Percentiles rank a stretch among this genome's conserved stretches.
phyloP scores from a whole-genome alignment of 1,140 invertebrate genomes.

The Psilanteris sp. region DNA sequence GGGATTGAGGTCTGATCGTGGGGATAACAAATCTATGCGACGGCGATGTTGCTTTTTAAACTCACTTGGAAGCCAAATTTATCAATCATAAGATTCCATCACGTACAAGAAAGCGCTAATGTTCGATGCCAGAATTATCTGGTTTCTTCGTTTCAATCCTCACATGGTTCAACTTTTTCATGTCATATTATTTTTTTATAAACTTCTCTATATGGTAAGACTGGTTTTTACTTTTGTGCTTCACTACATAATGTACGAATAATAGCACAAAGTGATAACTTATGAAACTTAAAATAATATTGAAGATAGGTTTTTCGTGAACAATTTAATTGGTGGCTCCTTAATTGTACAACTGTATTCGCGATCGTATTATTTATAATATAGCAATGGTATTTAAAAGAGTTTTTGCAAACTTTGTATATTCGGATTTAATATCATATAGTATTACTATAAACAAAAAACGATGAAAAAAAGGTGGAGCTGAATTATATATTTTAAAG shows the following conservation, averaged over 20 bases:
- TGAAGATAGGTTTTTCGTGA: no score
- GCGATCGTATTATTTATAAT: no score
- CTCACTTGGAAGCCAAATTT: constrained; percentile 65
- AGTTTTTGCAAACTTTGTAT: constrained; percentile 15
- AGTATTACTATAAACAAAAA: no score
- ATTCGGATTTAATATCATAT: constrained; percentile 9
- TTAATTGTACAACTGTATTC: no score
- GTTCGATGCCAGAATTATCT: constrained; percentile 52
- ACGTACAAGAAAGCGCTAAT: constrained; percentile 41
- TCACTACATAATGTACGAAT: constrained; percentile 22
- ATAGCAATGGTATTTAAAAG: background rate
- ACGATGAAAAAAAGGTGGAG: constrained; percentile 42
- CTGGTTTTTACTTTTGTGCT: constrained; percentile 26
- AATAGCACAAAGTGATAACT: constrained; percentile 43
- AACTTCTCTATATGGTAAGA: constrained; percentile 11
- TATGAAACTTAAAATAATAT: constrained; percentile 13
- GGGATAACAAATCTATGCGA: constrained; percentile 73
- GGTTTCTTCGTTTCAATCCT: constrained; percentile 19
- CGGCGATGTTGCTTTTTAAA: constrained; percentile 56
- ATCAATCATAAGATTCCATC: constrained; percentile 66
- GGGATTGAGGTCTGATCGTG: constrained; percentile 70
- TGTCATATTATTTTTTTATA: constrained; percentile 31
- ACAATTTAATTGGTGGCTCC: no score
- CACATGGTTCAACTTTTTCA: background rate
- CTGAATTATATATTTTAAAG: no score